Base-by-base conservation (phyloP, 1,140 invertebrate species). In the Aphaenogaster floridana region DNA sequence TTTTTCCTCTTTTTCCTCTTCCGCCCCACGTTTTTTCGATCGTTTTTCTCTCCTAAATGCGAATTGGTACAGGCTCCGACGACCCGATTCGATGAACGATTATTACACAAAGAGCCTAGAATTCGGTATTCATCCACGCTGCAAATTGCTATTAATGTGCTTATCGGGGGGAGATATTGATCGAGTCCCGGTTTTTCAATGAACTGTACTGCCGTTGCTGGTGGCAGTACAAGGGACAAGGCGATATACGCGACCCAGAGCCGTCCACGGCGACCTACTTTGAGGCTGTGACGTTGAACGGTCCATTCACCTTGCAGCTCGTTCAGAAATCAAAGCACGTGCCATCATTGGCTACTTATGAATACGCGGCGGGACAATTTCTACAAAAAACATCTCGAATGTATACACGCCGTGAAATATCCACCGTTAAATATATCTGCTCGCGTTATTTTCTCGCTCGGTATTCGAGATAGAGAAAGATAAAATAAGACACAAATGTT, bases 301-400 rank as follows among this genome's bases (percentile, higher is more conserved):
- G 92, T 93, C 93, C 93, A 93, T 93, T 93, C 93, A 93, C 92
- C 91, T 92, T 93, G 91, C 76, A 81, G 79, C 88, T 91, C 89
- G 81, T 90, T 90, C 89, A 89, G 69, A 87, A 86, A 81, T 77
- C 59, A 77, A 86, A 86, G 71, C 59, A 86, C 83, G 76, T 52
- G 80, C 52, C 59, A 17, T 48, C 39, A 36, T 74, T 42, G 42
- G 76, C 59, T 76, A 61, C 80, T 74, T 61, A 39, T 21, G 57
- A 84, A 74, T 61, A 83, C 54, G 21, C 57, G 48, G 0, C 7
- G 17, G 45, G 48, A 11, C n/a, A 54, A 54, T 71, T 81, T 69
- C 15, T 48, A 42, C n/a, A 11, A n/a, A 28, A 69, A 42, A 69
- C 48, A 52, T 66, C 3, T 59, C 17, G 9, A 36, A 61, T 50